phyloP scores from a whole-genome alignment of 2,113 vertebrate genomes.

The Pseudois nayaur region DNA sequence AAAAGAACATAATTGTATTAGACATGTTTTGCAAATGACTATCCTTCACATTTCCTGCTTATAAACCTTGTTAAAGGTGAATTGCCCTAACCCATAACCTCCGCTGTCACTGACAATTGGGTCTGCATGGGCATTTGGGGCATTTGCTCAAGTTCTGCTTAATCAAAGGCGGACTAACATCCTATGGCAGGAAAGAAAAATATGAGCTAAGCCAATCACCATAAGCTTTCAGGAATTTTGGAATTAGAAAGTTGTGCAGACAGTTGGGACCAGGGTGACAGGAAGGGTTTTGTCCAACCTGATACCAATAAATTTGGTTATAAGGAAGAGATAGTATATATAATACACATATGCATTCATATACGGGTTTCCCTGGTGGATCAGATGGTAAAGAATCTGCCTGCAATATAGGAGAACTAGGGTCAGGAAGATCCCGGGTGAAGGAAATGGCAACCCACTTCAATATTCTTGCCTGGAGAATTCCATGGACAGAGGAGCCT shows the following conservation, averaged over 20 bases:
- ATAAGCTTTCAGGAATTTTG: neutral
- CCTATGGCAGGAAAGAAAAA: neutral
- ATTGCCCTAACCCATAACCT: neutral
- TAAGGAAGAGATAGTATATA: neutral
- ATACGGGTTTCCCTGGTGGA: neutral
- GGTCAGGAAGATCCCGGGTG: neutral
- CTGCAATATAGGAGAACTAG: neutral
- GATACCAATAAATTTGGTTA: neutral
- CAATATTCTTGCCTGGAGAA: neutral
- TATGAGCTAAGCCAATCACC: neutral
- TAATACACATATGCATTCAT: neutral
- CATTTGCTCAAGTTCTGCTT: neutral
- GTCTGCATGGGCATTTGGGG: neutral
- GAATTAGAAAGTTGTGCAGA: neutral
- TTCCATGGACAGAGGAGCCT: neutral
- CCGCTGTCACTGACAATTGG: slow-evolving; percentile 17
- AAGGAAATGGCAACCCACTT: neutral
- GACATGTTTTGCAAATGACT: slow-evolving; percentile 42
- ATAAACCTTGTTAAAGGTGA: neutral
- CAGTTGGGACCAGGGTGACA: neutral
- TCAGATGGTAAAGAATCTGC: neutral
- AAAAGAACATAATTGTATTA: neutral
- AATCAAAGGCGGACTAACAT: neutral
- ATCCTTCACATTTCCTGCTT: neutral
- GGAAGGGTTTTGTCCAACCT: neutral